Conservation (phyloP, 1,140 invertebrate species). For the Mizuhopecten yessoensis region DNA sequence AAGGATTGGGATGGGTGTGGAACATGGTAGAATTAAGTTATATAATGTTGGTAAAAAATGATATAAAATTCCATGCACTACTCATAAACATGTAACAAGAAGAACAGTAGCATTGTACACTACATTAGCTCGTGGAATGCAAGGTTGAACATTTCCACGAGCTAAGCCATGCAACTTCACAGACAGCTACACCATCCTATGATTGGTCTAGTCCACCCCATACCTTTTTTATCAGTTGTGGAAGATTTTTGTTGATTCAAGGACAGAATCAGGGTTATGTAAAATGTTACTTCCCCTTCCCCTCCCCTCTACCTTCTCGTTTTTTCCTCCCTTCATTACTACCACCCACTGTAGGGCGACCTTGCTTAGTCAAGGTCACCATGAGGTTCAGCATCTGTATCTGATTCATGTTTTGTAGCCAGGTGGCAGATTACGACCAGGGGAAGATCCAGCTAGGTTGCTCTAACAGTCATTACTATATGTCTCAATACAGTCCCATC, state of each 20-base stretch:
- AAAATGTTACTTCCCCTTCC: too few species aligned
- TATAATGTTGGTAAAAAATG: too few species aligned
- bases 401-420: not conserved
- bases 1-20: too few species aligned
- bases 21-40: too few species aligned
- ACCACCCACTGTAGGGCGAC: not conserved
- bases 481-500: too few species aligned
- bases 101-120: too few species aligned
- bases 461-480: not conserved
- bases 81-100: too few species aligned
- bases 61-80: too few species aligned
- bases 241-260: constrained; percentile 39
- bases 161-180: not conserved
- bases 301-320: not conserved
- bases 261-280: not conserved
- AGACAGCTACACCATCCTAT: not conserved
- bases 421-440: not conserved
- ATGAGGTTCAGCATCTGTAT: not conserved
- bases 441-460: not conserved
- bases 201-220: not conserved
- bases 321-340: not conserved
- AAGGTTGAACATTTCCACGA: not conserved
- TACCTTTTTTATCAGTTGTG: not conserved
- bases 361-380: not conserved
- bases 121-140: not conserved